phyloP scores from a whole-genome alignment of 2,797 vertebrate genomes.

The Melanotaenia boesemani region DNA sequence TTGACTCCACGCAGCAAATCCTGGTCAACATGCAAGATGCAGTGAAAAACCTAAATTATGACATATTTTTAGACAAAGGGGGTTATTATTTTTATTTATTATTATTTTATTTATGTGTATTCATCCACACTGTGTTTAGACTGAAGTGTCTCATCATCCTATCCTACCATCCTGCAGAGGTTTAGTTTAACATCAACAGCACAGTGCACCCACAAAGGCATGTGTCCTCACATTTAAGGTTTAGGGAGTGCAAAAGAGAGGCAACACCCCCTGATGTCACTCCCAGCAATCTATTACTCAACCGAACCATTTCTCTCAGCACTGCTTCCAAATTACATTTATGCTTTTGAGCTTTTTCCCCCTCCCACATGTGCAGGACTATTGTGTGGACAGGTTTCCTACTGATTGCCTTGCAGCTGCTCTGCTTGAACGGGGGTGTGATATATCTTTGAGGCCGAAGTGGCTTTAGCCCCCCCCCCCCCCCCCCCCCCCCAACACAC shows the following conservation, averaged over 20 bases:
- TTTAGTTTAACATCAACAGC: slow-evolving; percentile 17
- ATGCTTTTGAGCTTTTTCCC: slow-evolving; percentile 30
- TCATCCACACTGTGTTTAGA: background rate
- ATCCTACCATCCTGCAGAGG: slow-evolving; percentile 2
- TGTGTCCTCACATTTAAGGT: slow-evolving; percentile 23
- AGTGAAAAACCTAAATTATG: slow-evolving; percentile 31
- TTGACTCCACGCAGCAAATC: slow-evolving; percentile 50
- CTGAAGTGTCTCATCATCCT: slow-evolving; percentile 32
- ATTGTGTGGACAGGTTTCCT: slow-evolving; percentile 39
- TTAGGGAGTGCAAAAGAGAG: slow-evolving; percentile 17
- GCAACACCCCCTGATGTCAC: slow-evolving; percentile 35
- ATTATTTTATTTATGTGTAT: background rate
- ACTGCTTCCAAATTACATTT: slow-evolving; percentile 68
- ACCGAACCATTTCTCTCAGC: slow-evolving; percentile 55
- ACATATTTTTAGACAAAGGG: slow-evolving; percentile 13
- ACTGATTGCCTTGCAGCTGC: slow-evolving; percentile 57
- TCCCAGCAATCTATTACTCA: slow-evolving; percentile 55
- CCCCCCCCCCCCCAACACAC: too few relatives aligned
- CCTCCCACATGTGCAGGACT: slow-evolving; percentile 38
- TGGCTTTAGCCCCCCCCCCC: slow-evolving; percentile 33
- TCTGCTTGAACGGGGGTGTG: slow-evolving; percentile 51
- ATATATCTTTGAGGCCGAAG: slow-evolving; percentile 42
- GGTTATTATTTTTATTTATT: slow-evolving; percentile 3
- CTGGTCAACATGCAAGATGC: slow-evolving; percentile 5
- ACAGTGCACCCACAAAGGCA: slow-evolving; percentile 25